A percentile compares a stretch with the other conserved stretches of the same genome.
Evolutionary conservation across 2,797 vertebrate species (phyloP).

Genomic region (Ptychadena robeensis): DNA sequence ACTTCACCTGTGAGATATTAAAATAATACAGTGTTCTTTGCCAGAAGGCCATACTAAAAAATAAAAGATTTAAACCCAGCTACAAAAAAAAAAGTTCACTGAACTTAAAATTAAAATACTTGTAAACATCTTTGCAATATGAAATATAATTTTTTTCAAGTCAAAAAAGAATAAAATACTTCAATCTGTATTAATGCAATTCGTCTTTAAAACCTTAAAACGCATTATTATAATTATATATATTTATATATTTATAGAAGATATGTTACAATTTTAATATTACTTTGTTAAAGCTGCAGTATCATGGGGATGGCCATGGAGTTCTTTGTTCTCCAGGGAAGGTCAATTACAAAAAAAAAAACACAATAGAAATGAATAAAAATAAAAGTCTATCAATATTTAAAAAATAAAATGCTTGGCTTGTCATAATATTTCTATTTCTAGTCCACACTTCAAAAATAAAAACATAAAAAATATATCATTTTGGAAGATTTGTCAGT

Average conservation of each 20-base stretch:
- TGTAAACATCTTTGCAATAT: conserved; percentile 99
- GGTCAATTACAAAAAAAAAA: conserved; percentile 39
- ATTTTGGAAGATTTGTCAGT: conserved; percentile 80
- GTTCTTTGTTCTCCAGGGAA: conserved; percentile 74
- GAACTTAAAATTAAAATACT: conserved; percentile 99
- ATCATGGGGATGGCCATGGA: conserved; percentile 77
- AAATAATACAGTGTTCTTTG: conserved; percentile 99
- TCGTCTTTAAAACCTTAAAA: conserved; percentile 93
- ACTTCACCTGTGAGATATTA: conserved; percentile 90
- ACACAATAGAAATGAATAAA: conserved; percentile 27
- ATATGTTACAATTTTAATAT: conserved; percentile 85
- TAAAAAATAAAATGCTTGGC: conserved; percentile 64
- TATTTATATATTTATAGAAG: conserved; percentile 83
- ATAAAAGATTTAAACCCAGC: conserved; percentile 97
- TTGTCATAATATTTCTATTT: conserved; percentile 78
- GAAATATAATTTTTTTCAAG: conserved; percentile 99
- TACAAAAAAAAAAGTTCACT: conserved; percentile 99
- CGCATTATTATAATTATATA: conserved; percentile 82
- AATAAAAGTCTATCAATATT: conserved; percentile 71
- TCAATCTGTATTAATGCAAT: conserved; percentile 97
- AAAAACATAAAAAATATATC: conserved; percentile 67
- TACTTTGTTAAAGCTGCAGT: conserved; percentile 86
- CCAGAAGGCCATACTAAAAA: conserved; percentile 93
- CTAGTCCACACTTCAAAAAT: conserved; percentile 76
- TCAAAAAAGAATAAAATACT: conserved; percentile 99